Evolutionary conservation across 2,888 invertebrate species (phyloP).

Genomic region (Seladonia tumulorum): DNA sequence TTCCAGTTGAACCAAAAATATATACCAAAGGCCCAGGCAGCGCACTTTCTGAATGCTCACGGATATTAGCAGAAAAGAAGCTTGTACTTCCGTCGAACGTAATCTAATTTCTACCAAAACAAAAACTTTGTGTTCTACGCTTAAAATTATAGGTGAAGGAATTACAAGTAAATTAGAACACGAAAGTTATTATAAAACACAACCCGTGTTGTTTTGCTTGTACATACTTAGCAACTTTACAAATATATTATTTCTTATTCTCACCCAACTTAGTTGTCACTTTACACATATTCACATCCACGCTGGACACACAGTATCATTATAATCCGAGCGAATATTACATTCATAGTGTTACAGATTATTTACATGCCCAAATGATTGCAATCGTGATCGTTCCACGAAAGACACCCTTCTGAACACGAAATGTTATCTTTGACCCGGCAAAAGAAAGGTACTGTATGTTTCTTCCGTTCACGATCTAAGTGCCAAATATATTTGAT

Average conservation of each 20-base stretch:
- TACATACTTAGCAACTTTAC: conserved; percentile 41
- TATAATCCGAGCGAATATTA: conserved; percentile 9
- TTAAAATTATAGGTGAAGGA: conserved; percentile 20
- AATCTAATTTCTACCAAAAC: conserved; percentile 14
- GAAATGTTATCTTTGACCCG: not conserved
- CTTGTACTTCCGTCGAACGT: conserved; percentile 53
- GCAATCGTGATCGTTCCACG: conserved; percentile 20
- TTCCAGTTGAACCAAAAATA: conserved; percentile 57
- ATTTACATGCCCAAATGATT: conserved; percentile 49
- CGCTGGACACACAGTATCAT: conserved; percentile 20
- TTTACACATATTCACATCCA: conserved; percentile 49
- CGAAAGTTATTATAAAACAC: conserved; percentile 66
- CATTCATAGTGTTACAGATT: conserved; percentile 40
- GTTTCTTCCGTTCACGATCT: not conserved
- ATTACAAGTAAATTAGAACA: conserved; percentile 44
- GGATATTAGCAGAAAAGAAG: conserved; percentile 53
- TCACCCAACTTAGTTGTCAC: conserved; percentile 14
- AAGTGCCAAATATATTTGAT: not conserved
- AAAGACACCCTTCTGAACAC: conserved; percentile 37
- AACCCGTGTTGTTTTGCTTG: conserved; percentile 44
- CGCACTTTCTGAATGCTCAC: conserved; percentile 64
- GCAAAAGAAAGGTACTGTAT: not conserved
- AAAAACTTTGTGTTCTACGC: not conserved
- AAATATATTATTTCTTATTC: conserved; percentile 48
- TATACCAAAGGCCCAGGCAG: conserved; percentile 48